phyloP scores from a whole-genome alignment of 2,888 invertebrate species.

The Folsomia manolachei region DNA sequence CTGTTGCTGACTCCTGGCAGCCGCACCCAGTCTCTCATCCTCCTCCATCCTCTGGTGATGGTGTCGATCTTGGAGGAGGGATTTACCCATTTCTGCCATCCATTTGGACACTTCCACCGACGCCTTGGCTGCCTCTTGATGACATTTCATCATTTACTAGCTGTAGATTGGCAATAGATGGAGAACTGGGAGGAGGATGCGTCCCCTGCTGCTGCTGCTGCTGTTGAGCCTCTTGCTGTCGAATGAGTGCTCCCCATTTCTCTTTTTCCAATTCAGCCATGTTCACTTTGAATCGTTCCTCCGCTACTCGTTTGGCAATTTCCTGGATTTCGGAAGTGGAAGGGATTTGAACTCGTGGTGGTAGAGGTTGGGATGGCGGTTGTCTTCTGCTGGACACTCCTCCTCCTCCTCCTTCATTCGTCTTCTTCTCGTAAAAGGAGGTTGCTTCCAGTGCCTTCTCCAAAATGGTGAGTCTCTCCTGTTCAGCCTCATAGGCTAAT shows the following conservation, averaged over 20 bases:
- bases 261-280: background rate
- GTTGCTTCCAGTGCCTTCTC: slow-evolving; percentile 28
- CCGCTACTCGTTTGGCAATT: slow-evolving; percentile 9
- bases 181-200: background rate
- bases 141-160: slow-evolving; percentile 31
- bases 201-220: background rate
- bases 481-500: slow-evolving; percentile 30
- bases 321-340: background rate
- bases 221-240: background rate
- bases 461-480: slow-evolving; percentile 28
- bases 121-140: slow-evolving; percentile 35
- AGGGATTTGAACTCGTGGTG: background rate
- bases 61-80: background rate
- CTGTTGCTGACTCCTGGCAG: background rate
- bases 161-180: background rate
- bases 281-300: slow-evolving; percentile 4
- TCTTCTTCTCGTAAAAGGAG: slow-evolving; percentile 10
- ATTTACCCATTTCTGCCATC: slow-evolving; percentile 29
- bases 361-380: background rate
- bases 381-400: too few relatives aligned
- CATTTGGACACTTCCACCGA: slow-evolving; percentile 34
- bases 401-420: background rate
- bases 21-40: background rate
- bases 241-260: background rate
- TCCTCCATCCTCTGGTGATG: too few relatives aligned